Evolutionary conservation across 2,797 vertebrate species (phyloP).

Genomic region (Remorina albescens): DNA sequence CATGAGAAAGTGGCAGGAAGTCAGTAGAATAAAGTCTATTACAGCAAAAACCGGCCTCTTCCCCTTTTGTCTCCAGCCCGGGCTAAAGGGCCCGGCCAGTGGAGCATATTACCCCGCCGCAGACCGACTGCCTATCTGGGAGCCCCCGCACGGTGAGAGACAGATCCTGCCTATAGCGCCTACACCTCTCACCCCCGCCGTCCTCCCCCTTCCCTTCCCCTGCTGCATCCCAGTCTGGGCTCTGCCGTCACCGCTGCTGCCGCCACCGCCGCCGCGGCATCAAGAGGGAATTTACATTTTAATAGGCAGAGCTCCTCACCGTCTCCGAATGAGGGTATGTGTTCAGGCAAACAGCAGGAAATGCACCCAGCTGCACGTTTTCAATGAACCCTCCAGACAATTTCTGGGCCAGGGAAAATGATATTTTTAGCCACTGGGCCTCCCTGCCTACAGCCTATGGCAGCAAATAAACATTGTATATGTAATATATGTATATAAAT

Average conservation of each 20-base stretch:
- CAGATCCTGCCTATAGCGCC: slow-evolving; percentile 66
- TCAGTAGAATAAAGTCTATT: slow-evolving; percentile 24
- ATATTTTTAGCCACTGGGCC: slow-evolving; percentile 72
- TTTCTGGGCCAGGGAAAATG: slow-evolving; percentile 75
- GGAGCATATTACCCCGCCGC: slow-evolving; percentile 61
- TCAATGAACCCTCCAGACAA: slow-evolving; percentile 85
- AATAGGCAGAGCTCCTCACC: slow-evolving; percentile 87
- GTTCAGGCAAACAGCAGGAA: slow-evolving; percentile 86
- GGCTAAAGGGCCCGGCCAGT: slow-evolving; percentile 45
- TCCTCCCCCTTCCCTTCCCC: slow-evolving; percentile 56
- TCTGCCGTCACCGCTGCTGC: slow-evolving; percentile 61
- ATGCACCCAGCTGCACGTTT: slow-evolving; percentile 84
- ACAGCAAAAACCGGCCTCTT: slow-evolving; percentile 39
- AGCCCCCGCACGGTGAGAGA: slow-evolving; percentile 68
- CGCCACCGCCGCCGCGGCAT: slow-evolving; percentile 64
- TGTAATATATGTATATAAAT: neutral
- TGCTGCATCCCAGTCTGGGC: slow-evolving; percentile 74
- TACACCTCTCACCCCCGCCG: slow-evolving; percentile 68
- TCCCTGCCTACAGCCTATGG: slow-evolving; percentile 50
- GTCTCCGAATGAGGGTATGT: slow-evolving; percentile 83
- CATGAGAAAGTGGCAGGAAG: neutral
- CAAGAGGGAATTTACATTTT: slow-evolving; percentile 89
- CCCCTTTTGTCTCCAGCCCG: slow-evolving; percentile 62
- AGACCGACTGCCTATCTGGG: slow-evolving; percentile 70
- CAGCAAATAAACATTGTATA: slow-evolving; percentile 30